A percentile compares a stretch with the other conserved stretches of the same genome.
phyloP scores from a whole-genome alignment of 2,113 vertebrate species.

The Reinhardtius hippoglossoides region DNA sequence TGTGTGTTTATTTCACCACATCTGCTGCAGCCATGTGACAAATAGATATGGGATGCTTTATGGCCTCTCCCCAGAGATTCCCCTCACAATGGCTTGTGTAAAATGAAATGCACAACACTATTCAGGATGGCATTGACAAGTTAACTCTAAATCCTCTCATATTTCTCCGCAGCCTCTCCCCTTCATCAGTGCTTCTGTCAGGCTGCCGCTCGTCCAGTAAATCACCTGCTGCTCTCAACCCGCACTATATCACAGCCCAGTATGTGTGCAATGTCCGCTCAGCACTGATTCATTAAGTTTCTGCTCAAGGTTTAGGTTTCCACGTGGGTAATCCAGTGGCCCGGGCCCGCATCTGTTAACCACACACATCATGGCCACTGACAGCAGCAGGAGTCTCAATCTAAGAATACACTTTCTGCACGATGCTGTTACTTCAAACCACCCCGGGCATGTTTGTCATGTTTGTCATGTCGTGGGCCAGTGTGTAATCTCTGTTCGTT shows the following conservation, averaged over 20 bases:
- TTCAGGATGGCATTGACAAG: background rate
- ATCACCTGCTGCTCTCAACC: constrained; percentile 29
- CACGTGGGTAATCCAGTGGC: constrained; percentile 29
- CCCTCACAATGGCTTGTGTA: background rate
- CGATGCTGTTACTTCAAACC: constrained; percentile 30
- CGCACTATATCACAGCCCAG: constrained; percentile 30
- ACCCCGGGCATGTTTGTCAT: constrained; percentile 20
- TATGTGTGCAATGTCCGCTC: constrained; percentile 35
- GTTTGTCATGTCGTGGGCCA: constrained; percentile 23
- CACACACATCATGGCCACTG: constrained; percentile 49
- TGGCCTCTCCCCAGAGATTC: constrained; percentile 3
- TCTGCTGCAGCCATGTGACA: background rate
- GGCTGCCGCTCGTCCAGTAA: constrained; percentile 18
- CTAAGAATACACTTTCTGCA: constrained; percentile 53
- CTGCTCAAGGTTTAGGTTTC: constrained; percentile 54
- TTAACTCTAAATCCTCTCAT: constrained; percentile 27
- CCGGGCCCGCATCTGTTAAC: constrained; percentile 14
- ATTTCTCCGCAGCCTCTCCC: background rate
- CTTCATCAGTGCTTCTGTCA: constrained; percentile 24
- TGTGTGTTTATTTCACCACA: background rate
- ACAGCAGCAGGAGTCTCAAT: constrained; percentile 48
- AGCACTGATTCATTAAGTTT: constrained; percentile 59
- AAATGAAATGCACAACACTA: background rate
- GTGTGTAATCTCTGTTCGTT: constrained; percentile 9
- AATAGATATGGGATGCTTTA: background rate